Base-by-base conservation (phyloP, 2,113 vertebrate species). In the Apodemus speciosus region DNA sequence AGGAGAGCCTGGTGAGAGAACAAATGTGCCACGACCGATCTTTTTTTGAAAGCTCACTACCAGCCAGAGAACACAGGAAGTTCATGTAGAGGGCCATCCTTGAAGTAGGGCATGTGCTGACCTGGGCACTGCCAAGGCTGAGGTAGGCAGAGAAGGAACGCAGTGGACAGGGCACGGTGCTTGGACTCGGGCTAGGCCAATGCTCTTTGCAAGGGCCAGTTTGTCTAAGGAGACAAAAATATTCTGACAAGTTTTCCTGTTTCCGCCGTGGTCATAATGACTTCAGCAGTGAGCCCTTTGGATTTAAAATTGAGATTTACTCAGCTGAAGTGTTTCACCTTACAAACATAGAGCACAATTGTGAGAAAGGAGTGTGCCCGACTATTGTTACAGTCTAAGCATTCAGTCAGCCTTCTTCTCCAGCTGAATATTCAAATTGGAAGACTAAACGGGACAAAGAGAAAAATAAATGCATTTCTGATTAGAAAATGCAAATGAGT, bases 391-490 rank as follows among this genome's bases (percentile, higher is more conserved):
- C 30, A 94, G 89, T 79, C 89, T 93, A 20, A 95, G 79, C n/a
- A 89, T 97, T 95, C 96, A 96, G 83, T 79, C 92, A 85, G 94
- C 68, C 80, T 90, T 69, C 81, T 80, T 76, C 95, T 93, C 40
- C 87, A 95, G 95, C 89, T 97, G 96, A 97, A 97, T 97, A 96
- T 97, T 96, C 92, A 95, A 96, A 96, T 79, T 88, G 87, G 80
- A 96, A 89, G 96, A 87, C 88, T 46, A 85, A 49, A 77, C 66
- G 87, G 91, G 93, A 96, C 95, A 97, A 96, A 96, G 96, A 92
- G 91, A 94, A 96, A 97, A 97, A 96, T 96, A 97, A 97, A 96
- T 95, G 94, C 91, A 91, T 88, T 94, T 97, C 93, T 97, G 95
- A 97, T 97, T 95, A 96, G 84, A 81, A 97, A 97, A 96, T 93